Base-by-base conservation (phyloP, 2,797 vertebrate genomes). In the Acrossocheilus wenchowensis region DNA sequence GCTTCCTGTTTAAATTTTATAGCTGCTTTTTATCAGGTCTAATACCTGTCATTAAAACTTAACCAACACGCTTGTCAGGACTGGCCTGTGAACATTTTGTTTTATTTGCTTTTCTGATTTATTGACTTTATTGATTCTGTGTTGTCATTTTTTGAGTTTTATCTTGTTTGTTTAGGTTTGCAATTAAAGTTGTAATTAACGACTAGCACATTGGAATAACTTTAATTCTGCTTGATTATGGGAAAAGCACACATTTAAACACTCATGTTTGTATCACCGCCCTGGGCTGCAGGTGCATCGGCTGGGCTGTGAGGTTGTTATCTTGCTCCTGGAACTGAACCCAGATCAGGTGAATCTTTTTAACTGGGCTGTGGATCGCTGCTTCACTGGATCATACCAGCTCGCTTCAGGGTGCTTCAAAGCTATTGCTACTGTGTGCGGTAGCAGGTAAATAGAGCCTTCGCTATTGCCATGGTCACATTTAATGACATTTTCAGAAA, bases 331-430 rank as follows among this genome's bases (percentile, higher is more conserved):
- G 78, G 98, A 99, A 86, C 95, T 99, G 85, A 99, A 99, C 93
- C 98, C 98, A 85, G 98, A 99, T 92, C 98, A 99, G 86, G 96
- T 97, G 89, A 99, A 99, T 90, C 96, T 99, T 84, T 99, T 99
- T 91, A 99, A 99, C 88, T 99, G 98, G 98, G 98, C 98, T 1
- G 99, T 99, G 90, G 98, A 99, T 90, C 96, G 98, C 64, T 99
- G 98, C 94, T 99, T 99, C 89, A 99, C 98, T 9, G 98, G 98
- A 26, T 98, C 98, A 71, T 98, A 99, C 92, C 98, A 99, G 87
- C 96, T 99, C 71, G 98, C 98, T 0, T 99, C 98, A 0, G 98
- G 98, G 86, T 99, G 98, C 93, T 99, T 99, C 93, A 99, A 98
- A 94, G 98, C 98, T 90, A 99, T 99, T 62, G 98, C 98, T 48